Evolutionary conservation across 2,888 invertebrate species (phyloP), one percentile per base, ranked within the genome.

Genomic region (Villa cingulata): DNA sequence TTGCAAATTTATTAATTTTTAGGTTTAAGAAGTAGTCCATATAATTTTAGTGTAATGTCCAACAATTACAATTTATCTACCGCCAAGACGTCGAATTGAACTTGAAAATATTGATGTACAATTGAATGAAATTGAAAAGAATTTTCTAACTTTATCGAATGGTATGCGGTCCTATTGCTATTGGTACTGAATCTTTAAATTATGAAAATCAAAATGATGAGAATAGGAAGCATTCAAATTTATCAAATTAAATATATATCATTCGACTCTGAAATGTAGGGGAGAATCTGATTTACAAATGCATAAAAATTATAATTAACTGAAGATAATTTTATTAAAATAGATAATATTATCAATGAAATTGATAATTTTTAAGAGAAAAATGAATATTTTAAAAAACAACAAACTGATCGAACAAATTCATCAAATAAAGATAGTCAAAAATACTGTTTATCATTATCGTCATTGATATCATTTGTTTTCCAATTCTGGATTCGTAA

Each of bases 211-310:
- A 32, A 19, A 37, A 40, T 14, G 18, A 41, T 37, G 32, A 20
- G 17, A 44, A 41, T 20, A 37, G 12, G 14, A 18, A 27, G 36
- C 37, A 16, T 37, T 12, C 12, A 41, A 36, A 27, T 17, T 29
- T 7, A 12, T n/a, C 4, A 29, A n/a, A 18, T 20, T 27, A 1
- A 19, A n/a, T n/a, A 32, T 15, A 27, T 45, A 9, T n/a, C 67
- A 68, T 44, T 68, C 68, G 1, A 68, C 68, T 4, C 68, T 68
- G 1, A 68, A 68, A 43, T 56, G 53, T 32, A 51, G 49, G 34
- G 48, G 51, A 5, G 20, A 44, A 37, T 12, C 12, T 20, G 18
- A 29, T 29, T 6, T 6, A 23, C 23, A 23, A 23, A 23, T 23
- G 4, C 5, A 23, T 6, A 23, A 23, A 23, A 23, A 23, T 23